Base-by-base conservation (phyloP, 2,888 invertebrate genomes). In the Eulithis testata region DNA sequence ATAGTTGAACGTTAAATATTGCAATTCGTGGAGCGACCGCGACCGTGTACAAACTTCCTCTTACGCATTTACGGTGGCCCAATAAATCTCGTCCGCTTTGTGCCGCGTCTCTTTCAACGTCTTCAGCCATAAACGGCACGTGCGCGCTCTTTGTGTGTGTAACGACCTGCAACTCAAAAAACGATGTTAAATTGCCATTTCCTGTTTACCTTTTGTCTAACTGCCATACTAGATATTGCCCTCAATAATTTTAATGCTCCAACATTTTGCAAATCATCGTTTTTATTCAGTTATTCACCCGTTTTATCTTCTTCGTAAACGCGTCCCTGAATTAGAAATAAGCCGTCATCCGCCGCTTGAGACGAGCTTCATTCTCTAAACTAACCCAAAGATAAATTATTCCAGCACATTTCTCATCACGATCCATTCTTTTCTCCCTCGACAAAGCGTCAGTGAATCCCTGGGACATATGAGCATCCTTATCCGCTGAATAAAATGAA, bases 371-470 rank as follows among this genome's bases (percentile, higher is more conserved):
- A 79, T 85, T 86, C 81, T 82, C 82, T 82, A 85, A 89, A 86
- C 87, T 86, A 85, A 88, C 86, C 86, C 81, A 78, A 86, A 86
- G 86, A 90, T 89, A 90, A 90, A 90, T 90, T 90, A 89, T 91
- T 89, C 86, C 81, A 80, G 82, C 82, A 86, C 85, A 89, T 90
- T 90, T 90, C 87, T 87, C 88, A 89, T 87, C 85, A 85, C 83
- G 84, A 86, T 83, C 83, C 82, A 87, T 88, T 89, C 85, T 89
- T 89, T 89, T 80, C 83, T 83, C 80, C 81, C 81, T 81, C 83
- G 82, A 87, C 87, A 89, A 88, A 88, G 84, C 86, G 85, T 83
- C 83, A 83, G 80, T 82, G 86, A 89, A 87, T 88, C 87, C 85
- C 81, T 77, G 81, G 83, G 84, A 87, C 86, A 82, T 88, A 86